Base-by-base conservation (phyloP, 2,797 vertebrate species). In the Onychomys torridus region DNA sequence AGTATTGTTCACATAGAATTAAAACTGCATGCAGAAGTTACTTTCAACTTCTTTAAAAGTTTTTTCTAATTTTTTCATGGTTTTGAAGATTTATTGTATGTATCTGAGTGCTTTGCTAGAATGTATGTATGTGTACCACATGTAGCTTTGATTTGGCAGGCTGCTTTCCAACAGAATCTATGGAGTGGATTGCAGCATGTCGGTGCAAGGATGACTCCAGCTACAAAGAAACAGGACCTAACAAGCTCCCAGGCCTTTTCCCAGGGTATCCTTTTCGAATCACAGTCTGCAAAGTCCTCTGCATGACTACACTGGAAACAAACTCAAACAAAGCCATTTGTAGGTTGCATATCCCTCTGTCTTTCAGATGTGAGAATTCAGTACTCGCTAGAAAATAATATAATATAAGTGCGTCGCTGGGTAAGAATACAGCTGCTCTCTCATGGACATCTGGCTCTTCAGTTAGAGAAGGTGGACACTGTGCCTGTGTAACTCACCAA, bases 191-290 rank as follows among this genome's bases (percentile, higher is more conserved):
- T 89, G 52, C 59, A 69, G 84, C 96, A 4, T 91, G 96, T 90
- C 65, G 34, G 61, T 43, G 69, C 95, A 95, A 65, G 79, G 83
- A 59, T 2, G 46, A 63, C 37, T 88, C n/a, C 21, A 91, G 75
- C 71, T 77, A 52, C 40, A 95, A 57, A 95, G 59, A 63, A 83
- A 49, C 95, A 91, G 95, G 97, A 78, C 12, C 71, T 69, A 84
- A 95, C 96, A 95, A 81, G 71, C 91, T 32, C 59, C 17, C 32
- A 21, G n/a, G 37, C 37, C 69, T 89, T 61, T 87, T 89, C 82
- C 46, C 92, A 95, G 37, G 37, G 34, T 85, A 93, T 57, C 29
- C 61, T 89, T 63, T 88, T 79, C 32, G 32, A 96, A 93, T 95
- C 55, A 19, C 0, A 19, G 73, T 65, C 46, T 71, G 29, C 67